Evolutionary conservation across 2,113 vertebrate genomes (phyloP), one percentile per base, ranked within the genome.

Genomic region (Danio rerio): DNA sequence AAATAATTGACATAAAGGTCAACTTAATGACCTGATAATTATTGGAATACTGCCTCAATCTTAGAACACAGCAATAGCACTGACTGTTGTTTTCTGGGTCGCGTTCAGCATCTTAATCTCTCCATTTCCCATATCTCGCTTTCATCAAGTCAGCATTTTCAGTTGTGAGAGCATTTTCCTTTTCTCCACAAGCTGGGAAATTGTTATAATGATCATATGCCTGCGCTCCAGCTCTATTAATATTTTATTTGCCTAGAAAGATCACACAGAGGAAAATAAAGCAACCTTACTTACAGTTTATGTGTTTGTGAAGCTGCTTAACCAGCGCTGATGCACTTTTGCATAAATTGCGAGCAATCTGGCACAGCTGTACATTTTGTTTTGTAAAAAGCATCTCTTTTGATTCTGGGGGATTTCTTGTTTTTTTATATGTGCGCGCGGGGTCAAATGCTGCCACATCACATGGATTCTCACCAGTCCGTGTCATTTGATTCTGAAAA

Each of bases 181-280:
- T 88, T 87, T 87, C 76, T 86, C 81, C 79, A 78, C 86, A 83
- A 87, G 40, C 20, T 87, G 90, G 88, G 86, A 90, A 89, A 93
- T 88, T 89, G 87, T 86, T 88, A 89, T 92, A 93, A 94, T 89
- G 90, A 94, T 90, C 85, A 85, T 89, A 86, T 62, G 80, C 85
- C 84, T 88, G 85, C 84, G 68, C 90, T 84, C 80, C 62, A 50
- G 81, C 80, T 65, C 72, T 86, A 90, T 92, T 89, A 88, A 91
- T 90, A 91, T 90, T 92, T 90, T 76, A 93, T 91, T 72, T 76
- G 63, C 82, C 72, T 50, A 50, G 50, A 84, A 86, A 72, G 66
- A 83, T 83, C 45, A 52, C 69, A 78, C 20, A 53, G 59, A 31
- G 59, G 47, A 53, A 78, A 78, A 79, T 65, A 79, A 79, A 42